A percentile compares a stretch with the other conserved stretches of the same genome.
Conservation (phyloP, 2,888 invertebrate species). For the Himalopsyche anomala region DNA sequence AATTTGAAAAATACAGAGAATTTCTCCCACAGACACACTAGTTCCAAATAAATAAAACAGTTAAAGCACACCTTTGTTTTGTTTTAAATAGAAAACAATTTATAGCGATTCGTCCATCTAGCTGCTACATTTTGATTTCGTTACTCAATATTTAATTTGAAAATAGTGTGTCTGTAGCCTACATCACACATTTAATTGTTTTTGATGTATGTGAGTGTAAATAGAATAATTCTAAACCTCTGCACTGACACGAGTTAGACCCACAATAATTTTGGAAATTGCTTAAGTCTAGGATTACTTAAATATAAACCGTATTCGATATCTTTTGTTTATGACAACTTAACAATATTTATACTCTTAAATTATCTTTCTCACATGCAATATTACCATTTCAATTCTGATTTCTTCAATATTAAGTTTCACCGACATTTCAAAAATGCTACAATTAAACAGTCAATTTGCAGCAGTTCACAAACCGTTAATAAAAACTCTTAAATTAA, state of each 20-base stretch:
- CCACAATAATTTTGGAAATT: slow-evolving; percentile 13
- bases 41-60: too few species aligned
- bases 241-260: background rate
- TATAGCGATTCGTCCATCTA: too few species aligned
- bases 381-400: background rate
- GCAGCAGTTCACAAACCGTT: slow-evolving; percentile 37
- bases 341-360: slow-evolving; percentile 33
- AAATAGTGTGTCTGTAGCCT: background rate
- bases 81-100: too few species aligned
- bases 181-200: background rate
- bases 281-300: slow-evolving; percentile 29
- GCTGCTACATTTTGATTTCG: too few species aligned
- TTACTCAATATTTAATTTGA: too few species aligned
- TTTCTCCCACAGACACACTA: too few species aligned
- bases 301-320: slow-evolving; percentile 24
- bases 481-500: slow-evolving; percentile 3
- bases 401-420: background rate
- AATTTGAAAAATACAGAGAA: too few species aligned
- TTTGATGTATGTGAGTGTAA: too few species aligned
- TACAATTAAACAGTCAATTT: background rate
- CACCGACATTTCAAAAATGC: slow-evolving; percentile 1
- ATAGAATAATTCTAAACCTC: background rate
- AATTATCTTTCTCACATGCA: background rate
- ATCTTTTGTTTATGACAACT: slow-evolving; percentile 18
- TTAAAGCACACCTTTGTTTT: too few species aligned